These are phyloP conservation scores for Pterobdella sp. DNA, from an alignment of 2,888 invertebrate species.

Conservation along the genomic window DNA sequence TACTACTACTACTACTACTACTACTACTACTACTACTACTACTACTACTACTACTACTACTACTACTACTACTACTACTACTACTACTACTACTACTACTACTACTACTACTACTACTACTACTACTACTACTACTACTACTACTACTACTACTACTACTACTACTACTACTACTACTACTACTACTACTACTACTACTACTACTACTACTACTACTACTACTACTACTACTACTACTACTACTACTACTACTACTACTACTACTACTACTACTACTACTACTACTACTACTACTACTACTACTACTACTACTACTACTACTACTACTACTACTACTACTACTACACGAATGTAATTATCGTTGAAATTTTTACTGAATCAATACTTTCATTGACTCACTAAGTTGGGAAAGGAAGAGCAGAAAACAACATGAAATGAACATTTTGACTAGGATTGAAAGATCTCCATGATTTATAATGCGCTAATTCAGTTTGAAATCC, in stretches of 20 bases:
- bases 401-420: too few relatives aligned
- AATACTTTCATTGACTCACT: too few relatives aligned
- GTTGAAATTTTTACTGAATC: too few relatives aligned
- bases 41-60: conserved; percentile 27
- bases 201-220: conserved; percentile 28
- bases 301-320: conserved; percentile 18
- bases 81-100: conserved; percentile 24
- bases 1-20: conserved; percentile 19
- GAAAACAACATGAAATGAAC: too few relatives aligned
- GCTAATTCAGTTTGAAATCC: too few relatives aligned
- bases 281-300: conserved; percentile 22
- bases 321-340: conserved; percentile 12
- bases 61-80: conserved; percentile 23
- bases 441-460: too few relatives aligned
- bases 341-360: conserved; percentile 10
- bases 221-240: conserved; percentile 29
- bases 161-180: conserved; percentile 27
- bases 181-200: conserved; percentile 24
- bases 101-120: conserved; percentile 27
- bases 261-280: conserved; percentile 21
- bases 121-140: conserved; percentile 24
- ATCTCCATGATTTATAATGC: too few relatives aligned
- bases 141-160: conserved; percentile 24
- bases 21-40: conserved; percentile 2
- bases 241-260: conserved; percentile 27